Percentiles rank a stretch among this genome's conserved stretches.
Evolutionary conservation across 2,113 vertebrate genomes (phyloP).

Genomic region (Onychostoma macrolepis): DNA sequence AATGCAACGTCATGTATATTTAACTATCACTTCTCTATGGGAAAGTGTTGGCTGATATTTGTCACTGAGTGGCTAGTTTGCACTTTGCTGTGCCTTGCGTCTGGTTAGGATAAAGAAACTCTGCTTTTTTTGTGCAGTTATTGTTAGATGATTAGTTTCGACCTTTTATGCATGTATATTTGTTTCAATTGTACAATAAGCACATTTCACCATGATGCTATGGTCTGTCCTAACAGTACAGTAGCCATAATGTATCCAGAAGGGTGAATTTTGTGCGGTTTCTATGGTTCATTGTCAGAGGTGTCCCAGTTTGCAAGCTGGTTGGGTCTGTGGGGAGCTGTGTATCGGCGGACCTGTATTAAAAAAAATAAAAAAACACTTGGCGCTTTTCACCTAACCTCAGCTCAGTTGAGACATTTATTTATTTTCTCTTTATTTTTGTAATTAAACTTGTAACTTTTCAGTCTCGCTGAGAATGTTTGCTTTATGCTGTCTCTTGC

Average conservation of each 20-base stretch:
- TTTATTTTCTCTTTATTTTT: constrained; percentile 59
- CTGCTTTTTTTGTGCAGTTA: background rate
- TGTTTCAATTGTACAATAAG: background rate
- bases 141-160: background rate
- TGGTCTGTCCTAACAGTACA: background rate
- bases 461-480: background rate
- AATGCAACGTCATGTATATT: constrained; percentile 40
- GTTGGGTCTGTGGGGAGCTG: constrained; percentile 69
- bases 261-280: constrained; percentile 51
- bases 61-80: constrained; percentile 5
- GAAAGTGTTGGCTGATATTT: constrained; percentile 10
- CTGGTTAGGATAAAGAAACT: background rate
- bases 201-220: background rate
- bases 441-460: background rate
- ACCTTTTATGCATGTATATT: background rate
- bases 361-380: constrained; percentile 62
- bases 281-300: constrained; percentile 73
- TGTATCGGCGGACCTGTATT: constrained; percentile 68
- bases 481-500: background rate
- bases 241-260: constrained; percentile 8
- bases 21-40: constrained; percentile 24
- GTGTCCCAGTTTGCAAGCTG: constrained; percentile 77
- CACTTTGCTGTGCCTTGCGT: background rate
- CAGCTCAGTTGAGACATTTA: constrained; percentile 66
- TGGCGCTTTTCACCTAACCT: constrained; percentile 67